Evolutionary conservation across 2,113 vertebrate genomes (phyloP), one percentile per base, ranked within the genome.

Genomic region (Pollachius pollachius): DNA sequence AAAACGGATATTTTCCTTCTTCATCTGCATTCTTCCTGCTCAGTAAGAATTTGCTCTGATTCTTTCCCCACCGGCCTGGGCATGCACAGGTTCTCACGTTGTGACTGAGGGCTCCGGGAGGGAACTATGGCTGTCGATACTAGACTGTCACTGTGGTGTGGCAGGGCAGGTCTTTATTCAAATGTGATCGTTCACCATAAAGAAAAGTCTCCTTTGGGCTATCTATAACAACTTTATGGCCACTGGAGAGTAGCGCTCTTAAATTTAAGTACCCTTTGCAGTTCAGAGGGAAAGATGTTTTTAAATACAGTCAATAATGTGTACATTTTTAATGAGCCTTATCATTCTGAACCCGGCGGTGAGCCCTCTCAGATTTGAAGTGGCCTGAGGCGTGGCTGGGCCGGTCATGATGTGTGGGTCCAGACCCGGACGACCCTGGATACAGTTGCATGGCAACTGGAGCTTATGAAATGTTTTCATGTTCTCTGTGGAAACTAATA

Each of bases 281-380:
- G 85, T 90, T 48, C 85, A 83, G 81, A 86, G 79, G 84, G 87
- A 87, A 88, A 88, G 80, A 88, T 88, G 84, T 88, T 89, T 90
- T 62, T 62, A 89, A 91, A 90, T 86, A 87, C 83, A 90, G 87
- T 90, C 88, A 90, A 89, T 90, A 88, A 87, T 78, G 79, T 90
- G 84, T 88, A 89, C 74, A 89, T 89, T 84, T 91, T 91, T 89
- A 89, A 90, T 90, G 83, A 84, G 75, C 84, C 81, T 82, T 87
- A 85, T 89, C 85, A 90, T 86, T 89, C 85, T 84, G 76, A 85
- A 87, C 85, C 84, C 82, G 81, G 80, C 76, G 68, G 80, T 83
- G 80, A 87, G 84, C 78, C 81, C 79, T 82, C 75, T 81, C 80
- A 83, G 88, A 88, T 79, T 74, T 85, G 76, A 65, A 69, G 64